These are phyloP conservation scores for Choloepus hoffmanni DNA, from an alignment of 2,113 vertebrate species.

Conservation along the genomic window DNA sequence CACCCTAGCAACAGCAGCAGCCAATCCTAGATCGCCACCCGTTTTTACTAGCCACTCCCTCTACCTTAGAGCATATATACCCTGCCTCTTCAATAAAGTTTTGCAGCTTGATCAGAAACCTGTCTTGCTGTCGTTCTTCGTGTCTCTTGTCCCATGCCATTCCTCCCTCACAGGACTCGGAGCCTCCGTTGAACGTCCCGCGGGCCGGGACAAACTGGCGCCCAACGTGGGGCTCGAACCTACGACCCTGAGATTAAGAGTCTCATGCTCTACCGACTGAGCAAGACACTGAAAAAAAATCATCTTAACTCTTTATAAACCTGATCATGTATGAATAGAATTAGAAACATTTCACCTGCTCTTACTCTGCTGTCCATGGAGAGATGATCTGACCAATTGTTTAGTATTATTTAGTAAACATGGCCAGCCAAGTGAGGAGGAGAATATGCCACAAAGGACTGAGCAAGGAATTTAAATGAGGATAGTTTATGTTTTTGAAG, in stretches of 20 bases:
- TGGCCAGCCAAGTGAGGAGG: not conserved
- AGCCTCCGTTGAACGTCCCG: too few species aligned
- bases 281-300: slow-evolving; percentile 39
- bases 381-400: not conserved
- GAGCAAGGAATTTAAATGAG: slow-evolving; percentile 59
- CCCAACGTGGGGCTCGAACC: slow-evolving; percentile 75
- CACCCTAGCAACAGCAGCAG: too few species aligned
- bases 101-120: too few species aligned
- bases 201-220: too few species aligned
- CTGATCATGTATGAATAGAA: not conserved
- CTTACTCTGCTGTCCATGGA: not conserved
- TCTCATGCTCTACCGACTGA: slow-evolving; percentile 84
- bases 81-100: too few species aligned
- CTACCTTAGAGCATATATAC: too few species aligned
- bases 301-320: not conserved
- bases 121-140: too few species aligned
- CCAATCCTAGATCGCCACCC: too few species aligned
- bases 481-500: slow-evolving; percentile 70
- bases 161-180: too few species aligned
- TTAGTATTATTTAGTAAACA: slow-evolving; percentile 42
- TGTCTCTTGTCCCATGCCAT: too few species aligned
- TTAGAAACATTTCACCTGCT: not conserved
- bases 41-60: too few species aligned
- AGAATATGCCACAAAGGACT: not conserved
- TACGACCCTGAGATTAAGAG: slow-evolving; percentile 80